Evolutionary conservation across 2,888 invertebrate species (phyloP), one percentile per base, ranked within the genome.

Genomic region (Tillus elongatus): DNA sequence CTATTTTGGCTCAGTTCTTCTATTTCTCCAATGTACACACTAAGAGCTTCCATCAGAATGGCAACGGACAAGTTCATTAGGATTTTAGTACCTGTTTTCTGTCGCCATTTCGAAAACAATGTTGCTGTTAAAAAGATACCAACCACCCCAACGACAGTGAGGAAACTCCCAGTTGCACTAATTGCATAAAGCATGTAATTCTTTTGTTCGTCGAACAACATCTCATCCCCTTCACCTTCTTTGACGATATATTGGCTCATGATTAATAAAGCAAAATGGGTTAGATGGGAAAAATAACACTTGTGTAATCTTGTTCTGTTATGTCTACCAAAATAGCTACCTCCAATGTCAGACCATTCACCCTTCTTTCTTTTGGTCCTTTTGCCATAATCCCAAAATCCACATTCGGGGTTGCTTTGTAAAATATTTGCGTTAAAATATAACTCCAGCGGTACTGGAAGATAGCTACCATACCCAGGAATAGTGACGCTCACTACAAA

Each of bases 1-100:
- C 32, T 24, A 0, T 32, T 30, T 3, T 30, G 9, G 11, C 16
- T 35, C 3, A 46, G 29, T 4, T 41, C 2, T 30, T 46, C 35
- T 0, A 45, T 35, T 16, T 46, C 51, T 50, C 49, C 72, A 68
- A 30, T 52, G 49, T 38, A 51, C 46, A 24, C 47, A 36, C 24
- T 50, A 10, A 1, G 68, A 62, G n/a, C n/a, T 42, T 74, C 59
- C 1, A 74, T 39, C 2, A 70, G 57, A 36, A 74, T 70, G 0
- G 74, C 64, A 4, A 69, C 49, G 29, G 73, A 72, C 13, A 76
- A 58, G 48, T 75, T 72, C n/a, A 75, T 52, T 63, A 75, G 67
- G 29, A 76, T 69, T 54, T 73, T 73, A 34, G 74, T 79, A 35
- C 73, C 77, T 42, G 73, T 71, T 40, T 76, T 76, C 46, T 72